Conservation (phyloP, 2,113 vertebrate genomes). For the Dicrurus megarhynchus region DNA sequence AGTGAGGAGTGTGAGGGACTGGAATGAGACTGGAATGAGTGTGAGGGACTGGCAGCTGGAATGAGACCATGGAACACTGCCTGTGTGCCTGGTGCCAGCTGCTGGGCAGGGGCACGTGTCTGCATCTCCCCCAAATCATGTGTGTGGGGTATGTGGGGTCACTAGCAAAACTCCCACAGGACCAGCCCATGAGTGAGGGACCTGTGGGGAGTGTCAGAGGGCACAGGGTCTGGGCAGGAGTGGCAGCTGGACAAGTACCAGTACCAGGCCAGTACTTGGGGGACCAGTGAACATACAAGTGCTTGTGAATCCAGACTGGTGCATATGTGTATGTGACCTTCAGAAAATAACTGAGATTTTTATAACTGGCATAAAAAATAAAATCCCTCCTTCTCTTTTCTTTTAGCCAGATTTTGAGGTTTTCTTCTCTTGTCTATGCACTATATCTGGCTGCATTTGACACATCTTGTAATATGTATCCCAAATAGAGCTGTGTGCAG, state of each 20-base stretch:
- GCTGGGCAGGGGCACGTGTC: neutral
- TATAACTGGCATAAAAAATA: neutral
- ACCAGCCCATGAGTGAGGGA: fast-evolving
- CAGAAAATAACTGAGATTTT: neutral
- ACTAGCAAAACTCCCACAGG: neutral
- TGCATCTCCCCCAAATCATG: fast-evolving
- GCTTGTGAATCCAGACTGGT: neutral
- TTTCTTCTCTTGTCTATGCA: slow-evolving; percentile 5
- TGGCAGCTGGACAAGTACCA: neutral
- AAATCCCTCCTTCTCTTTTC: neutral
- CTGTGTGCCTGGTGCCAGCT: neutral
- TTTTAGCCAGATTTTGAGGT: neutral
- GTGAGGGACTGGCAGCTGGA: neutral
- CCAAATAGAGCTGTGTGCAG: slow-evolving; percentile 22
- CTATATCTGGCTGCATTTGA: slow-evolving; percentile 20
- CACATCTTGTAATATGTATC: slow-evolving; percentile 9
- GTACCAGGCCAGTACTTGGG: fast-evolving
- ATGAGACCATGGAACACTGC: neutral
- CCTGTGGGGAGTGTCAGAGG: no score
- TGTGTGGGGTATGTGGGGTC: neutral
- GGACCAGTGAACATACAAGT: neutral
- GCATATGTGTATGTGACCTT: neutral
- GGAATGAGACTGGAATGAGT: no score
- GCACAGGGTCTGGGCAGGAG: neutral
- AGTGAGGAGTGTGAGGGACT: neutral